These are phyloP conservation scores for Phrynocephalus guinanensis DNA, from an alignment of 2,797 vertebrate species.

Conservation along the genomic window DNA sequence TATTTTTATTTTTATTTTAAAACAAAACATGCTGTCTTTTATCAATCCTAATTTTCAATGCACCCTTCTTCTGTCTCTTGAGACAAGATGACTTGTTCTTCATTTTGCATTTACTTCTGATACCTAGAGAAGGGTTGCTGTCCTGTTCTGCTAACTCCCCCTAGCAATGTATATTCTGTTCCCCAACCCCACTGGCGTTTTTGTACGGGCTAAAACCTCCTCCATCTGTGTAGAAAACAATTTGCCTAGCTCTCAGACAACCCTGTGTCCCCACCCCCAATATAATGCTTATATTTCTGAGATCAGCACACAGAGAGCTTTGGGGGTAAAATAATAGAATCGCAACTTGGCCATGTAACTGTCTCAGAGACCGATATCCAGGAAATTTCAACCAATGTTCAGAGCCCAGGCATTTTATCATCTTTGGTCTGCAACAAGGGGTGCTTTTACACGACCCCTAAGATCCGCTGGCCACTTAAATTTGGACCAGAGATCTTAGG, in stretches of 20 bases:
- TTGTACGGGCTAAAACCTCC: slow-evolving; percentile 31
- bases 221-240: slow-evolving; percentile 45
- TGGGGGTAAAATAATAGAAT: neutral
- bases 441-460: too few relatives aligned
- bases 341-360: too few relatives aligned
- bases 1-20: too few relatives aligned
- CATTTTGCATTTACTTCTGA: slow-evolving; percentile 72
- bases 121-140: slow-evolving; percentile 65
- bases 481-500: too few relatives aligned
- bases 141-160: slow-evolving; percentile 65
- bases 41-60: slow-evolving; percentile 66
- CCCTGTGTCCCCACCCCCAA: neutral
- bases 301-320: neutral
- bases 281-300: neutral
- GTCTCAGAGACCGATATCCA: slow-evolving; percentile 19
- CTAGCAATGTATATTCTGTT: slow-evolving; percentile 71
- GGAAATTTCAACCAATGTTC: neutral
- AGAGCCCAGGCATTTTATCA: neutral
- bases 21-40: slow-evolving; percentile 12
- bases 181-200: slow-evolving; percentile 50
- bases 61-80: slow-evolving; percentile 61
- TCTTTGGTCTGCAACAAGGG: neutral
- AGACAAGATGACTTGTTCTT: slow-evolving; percentile 68
- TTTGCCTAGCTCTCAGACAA: slow-evolving; percentile 16
- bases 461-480: too few relatives aligned